Evolutionary conservation across 2,888 invertebrate species (phyloP).

Genomic region (Sminthurides aquaticus): DNA sequence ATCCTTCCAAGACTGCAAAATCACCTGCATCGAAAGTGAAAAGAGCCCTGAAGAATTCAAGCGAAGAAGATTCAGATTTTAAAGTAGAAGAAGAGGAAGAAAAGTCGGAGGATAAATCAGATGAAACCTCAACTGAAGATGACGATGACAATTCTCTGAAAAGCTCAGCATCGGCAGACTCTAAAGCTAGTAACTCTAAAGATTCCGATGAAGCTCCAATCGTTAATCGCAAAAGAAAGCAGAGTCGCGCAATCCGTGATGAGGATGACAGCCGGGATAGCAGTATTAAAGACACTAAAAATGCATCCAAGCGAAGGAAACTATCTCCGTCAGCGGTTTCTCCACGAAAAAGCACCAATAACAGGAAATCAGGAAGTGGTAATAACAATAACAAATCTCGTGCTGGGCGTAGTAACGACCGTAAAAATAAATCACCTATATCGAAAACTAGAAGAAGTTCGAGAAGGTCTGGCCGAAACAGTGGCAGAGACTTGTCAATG

Average conservation of each 20-base stretch:
- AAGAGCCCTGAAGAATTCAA: conserved; percentile 35
- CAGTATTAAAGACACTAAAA: background rate
- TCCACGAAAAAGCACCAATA: conserved; percentile 7
- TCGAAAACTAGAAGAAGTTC: background rate
- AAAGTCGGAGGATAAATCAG: conserved; percentile 36
- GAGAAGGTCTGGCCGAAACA: conserved; percentile 4
- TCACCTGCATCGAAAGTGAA: conserved; percentile 11
- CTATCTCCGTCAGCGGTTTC: conserved; percentile 10
- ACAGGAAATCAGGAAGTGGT: background rate
- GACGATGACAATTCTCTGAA: conserved; percentile 23
- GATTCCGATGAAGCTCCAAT: background rate
- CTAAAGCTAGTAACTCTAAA: conserved; percentile 19
- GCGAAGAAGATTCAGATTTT: conserved; percentile 57
- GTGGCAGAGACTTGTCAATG: background rate
- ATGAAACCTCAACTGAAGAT: conserved; percentile 16
- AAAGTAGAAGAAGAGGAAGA: conserved; percentile 46
- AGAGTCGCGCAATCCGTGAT: conserved; percentile 6
- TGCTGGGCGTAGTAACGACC: conserved; percentile 6
- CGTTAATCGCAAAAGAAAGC: conserved; percentile 1
- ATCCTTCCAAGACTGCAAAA: conserved; percentile 23
- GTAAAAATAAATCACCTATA: conserved; percentile 8
- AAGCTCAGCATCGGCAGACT: conserved; percentile 25
- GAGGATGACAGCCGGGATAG: background rate
- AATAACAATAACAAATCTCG: conserved; percentile 8
- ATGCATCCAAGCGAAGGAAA: conserved; percentile 3